Evolutionary conservation across 1,140 invertebrate species (phyloP).

Genomic region (Pseudomyrmex flavicornis): DNA sequence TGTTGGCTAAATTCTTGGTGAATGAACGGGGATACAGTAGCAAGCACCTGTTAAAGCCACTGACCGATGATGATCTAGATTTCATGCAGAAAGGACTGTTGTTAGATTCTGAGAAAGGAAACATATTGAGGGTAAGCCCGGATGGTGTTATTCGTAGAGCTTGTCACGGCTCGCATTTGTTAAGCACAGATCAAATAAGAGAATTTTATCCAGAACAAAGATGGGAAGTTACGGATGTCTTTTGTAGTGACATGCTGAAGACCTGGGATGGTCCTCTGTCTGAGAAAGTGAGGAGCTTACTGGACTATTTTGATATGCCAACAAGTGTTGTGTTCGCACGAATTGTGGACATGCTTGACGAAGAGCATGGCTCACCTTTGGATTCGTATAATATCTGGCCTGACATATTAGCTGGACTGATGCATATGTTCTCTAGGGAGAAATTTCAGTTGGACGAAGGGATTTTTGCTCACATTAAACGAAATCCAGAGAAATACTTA

Average conservation of each 20-base stretch:
- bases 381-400: constrained; percentile 88
- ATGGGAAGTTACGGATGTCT: constrained; percentile 87
- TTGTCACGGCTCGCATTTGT: constrained; percentile 89
- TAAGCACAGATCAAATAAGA: constrained; percentile 87
- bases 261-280: constrained; percentile 88
- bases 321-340: constrained; percentile 89
- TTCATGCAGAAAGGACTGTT: constrained; percentile 92
- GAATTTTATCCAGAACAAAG: constrained; percentile 86
- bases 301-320: constrained; percentile 93
- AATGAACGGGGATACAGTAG: constrained; percentile 87
- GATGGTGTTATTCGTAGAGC: constrained; percentile 88
- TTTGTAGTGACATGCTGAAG: constrained; percentile 86
- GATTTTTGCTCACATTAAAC: constrained; percentile 87
- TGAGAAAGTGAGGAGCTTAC: constrained; percentile 87
- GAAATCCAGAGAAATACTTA: constrained; percentile 88
- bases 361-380: constrained; percentile 81
- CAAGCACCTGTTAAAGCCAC: constrained; percentile 85
- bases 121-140: constrained; percentile 88
- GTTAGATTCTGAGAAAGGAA: constrained; percentile 90
- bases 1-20: constrained; percentile 88
- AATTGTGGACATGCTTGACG: constrained; percentile 90
- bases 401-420: constrained; percentile 88
- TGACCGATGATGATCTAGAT: constrained; percentile 86
- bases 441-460: constrained; percentile 87
- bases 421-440: constrained; percentile 88